These are phyloP conservation scores for Apodemus agrarius DNA, from an alignment of 2,797 vertebrate genomes.

Conservation along the genomic window DNA sequence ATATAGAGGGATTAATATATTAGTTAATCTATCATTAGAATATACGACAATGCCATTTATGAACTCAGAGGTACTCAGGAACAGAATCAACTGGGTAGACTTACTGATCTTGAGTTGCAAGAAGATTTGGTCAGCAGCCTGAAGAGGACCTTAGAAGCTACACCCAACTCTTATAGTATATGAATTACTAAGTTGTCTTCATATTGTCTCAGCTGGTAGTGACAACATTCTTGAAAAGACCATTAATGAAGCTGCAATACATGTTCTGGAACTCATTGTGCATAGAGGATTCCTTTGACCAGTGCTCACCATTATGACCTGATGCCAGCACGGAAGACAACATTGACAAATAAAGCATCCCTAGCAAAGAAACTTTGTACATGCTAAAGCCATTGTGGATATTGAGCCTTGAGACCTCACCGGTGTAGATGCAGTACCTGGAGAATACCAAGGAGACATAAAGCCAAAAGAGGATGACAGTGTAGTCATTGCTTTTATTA, in stretches of 20 bases:
- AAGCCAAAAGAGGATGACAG: not conserved
- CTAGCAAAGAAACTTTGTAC: not conserved
- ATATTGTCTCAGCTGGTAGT: not conserved
- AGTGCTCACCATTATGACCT: not conserved
- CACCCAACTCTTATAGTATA: not conserved
- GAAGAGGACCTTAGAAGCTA: not conserved
- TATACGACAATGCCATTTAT: not conserved
- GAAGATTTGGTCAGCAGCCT: not conserved
- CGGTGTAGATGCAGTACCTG: not conserved
- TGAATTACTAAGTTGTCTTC: not conserved
- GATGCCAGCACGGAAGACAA: not conserved
- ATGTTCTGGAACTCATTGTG: not conserved
- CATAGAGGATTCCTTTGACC: not conserved
- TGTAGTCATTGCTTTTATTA: not conserved
- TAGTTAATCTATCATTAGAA: not conserved
- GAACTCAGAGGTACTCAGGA: not conserved
- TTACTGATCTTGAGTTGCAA: not conserved
- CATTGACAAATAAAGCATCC: not conserved
- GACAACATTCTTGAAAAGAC: not conserved
- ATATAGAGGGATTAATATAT: too few species aligned
- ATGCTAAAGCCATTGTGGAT: not conserved
- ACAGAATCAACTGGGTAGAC: not conserved
- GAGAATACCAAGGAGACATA: fast-evolving
- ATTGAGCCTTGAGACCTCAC: not conserved
- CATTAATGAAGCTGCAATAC: not conserved